Evolutionary conservation across 2,797 vertebrate genomes (phyloP).

Genomic region (Numenius phaeopus): DNA sequence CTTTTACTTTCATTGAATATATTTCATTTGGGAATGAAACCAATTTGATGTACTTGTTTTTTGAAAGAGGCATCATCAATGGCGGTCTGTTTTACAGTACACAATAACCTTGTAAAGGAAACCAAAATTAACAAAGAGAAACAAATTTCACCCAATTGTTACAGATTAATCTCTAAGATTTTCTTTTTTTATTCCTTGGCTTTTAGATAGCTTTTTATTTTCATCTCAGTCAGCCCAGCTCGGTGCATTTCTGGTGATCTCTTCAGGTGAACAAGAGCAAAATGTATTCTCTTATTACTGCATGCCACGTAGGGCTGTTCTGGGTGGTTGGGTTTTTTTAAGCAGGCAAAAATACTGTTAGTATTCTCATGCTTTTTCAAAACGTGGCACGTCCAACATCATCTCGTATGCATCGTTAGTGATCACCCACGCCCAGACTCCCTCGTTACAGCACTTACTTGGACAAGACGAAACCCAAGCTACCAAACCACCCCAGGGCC

Average conservation of each 20-base stretch:
- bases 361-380: conserved; percentile 71
- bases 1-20: background rate
- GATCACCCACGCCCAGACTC: conserved; percentile 30
- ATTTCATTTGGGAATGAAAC: conserved; percentile 1
- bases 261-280: conserved; percentile 48
- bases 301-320: conserved; percentile 65
- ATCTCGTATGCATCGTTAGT: conserved; percentile 36
- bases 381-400: conserved; percentile 38
- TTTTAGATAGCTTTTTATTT: conserved; percentile 23
- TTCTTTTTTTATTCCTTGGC: background rate
- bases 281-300: conserved; percentile 42
- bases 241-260: conserved; percentile 60
- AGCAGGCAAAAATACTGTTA: conserved; percentile 68
- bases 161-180: background rate
- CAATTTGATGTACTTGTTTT: conserved; percentile 6
- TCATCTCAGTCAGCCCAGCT: conserved; percentile 20
- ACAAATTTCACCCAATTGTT: conserved; percentile 2
- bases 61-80: background rate
- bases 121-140: background rate
- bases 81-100: background rate
- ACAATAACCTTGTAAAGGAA: background rate
- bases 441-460: conserved; percentile 42
- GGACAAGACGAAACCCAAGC: conserved; percentile 25
- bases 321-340: background rate
- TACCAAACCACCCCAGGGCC: conserved; percentile 14